Evolutionary conservation across 2,888 invertebrate genomes (phyloP).

Genomic region (Gymnocheta viridis): DNA sequence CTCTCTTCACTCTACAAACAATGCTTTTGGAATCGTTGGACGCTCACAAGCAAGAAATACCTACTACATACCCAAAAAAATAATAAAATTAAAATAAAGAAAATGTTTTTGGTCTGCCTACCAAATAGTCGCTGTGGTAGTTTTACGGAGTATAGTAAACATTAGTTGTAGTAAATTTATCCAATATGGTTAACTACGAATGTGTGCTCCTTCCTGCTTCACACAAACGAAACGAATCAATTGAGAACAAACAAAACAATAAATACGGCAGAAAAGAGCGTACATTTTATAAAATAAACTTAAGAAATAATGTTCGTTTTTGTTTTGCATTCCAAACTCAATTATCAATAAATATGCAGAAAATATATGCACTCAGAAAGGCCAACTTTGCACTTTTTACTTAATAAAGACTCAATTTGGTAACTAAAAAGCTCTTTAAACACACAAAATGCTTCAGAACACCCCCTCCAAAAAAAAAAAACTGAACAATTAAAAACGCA

Average conservation of each 20-base stretch:
- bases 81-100: neutral
- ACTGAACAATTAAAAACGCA: constrained; percentile 27
- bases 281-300: neutral
- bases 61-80: neutral
- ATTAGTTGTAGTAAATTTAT: constrained; percentile 42
- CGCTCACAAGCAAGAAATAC: neutral
- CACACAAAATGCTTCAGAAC: neutral
- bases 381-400: neutral
- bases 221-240: constrained; percentile 9
- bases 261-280: neutral
- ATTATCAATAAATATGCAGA: constrained; percentile 35
- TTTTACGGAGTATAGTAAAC: neutral
- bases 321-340: constrained; percentile 26
- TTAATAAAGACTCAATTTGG: constrained; percentile 17
- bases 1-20: constrained; percentile 17
- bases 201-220: constrained; percentile 40
- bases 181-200: constrained; percentile 6
- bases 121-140: constrained; percentile 42
- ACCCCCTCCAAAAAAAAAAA: neutral
- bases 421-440: neutral
- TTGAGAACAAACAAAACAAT: neutral
- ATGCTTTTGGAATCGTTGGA: constrained; percentile 8
- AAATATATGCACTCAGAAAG: constrained; percentile 43
- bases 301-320: constrained; percentile 8
- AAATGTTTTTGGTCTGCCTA: constrained; percentile 52